These are phyloP conservation scores for Phrixothrix hirtus DNA, from an alignment of 2,888 invertebrate species.

Conservation along the genomic window DNA sequence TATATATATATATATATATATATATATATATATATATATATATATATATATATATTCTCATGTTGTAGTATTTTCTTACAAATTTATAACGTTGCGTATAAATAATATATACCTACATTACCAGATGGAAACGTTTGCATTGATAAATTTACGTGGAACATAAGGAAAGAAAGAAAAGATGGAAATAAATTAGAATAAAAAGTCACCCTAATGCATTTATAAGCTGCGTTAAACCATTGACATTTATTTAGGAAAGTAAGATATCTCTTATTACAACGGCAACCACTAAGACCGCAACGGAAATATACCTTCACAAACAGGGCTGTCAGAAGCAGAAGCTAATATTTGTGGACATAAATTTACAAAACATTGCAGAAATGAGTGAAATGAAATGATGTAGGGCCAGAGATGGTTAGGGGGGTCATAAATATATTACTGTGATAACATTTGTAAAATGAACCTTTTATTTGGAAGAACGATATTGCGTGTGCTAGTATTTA, in stretches of 20 bases:
- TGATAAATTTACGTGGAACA: conserved; percentile 1
- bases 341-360: conserved; percentile 63
- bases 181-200: conserved; percentile 14
- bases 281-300: conserved; percentile 44
- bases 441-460: conserved; percentile 58
- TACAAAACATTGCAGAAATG: conserved; percentile 59
- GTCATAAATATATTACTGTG: conserved; percentile 57
- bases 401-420: conserved; percentile 40
- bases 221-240: conserved; percentile 49
- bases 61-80: no score
- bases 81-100: no score
- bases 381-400: conserved; percentile 52
- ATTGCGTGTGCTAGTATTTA: conserved; percentile 54
- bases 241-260: conserved; percentile 52
- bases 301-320: conserved; percentile 45
- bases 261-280: conserved; percentile 47
- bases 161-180: no score
- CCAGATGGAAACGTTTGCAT: no score
- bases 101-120: no score
- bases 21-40: no score
- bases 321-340: conserved; percentile 54
- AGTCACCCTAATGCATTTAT: conserved; percentile 23
- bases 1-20: no score
- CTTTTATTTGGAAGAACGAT: conserved; percentile 56
- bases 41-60: no score